Conservation (phyloP, 2,888 invertebrate genomes). For the Scaptomyza flava region DNA sequence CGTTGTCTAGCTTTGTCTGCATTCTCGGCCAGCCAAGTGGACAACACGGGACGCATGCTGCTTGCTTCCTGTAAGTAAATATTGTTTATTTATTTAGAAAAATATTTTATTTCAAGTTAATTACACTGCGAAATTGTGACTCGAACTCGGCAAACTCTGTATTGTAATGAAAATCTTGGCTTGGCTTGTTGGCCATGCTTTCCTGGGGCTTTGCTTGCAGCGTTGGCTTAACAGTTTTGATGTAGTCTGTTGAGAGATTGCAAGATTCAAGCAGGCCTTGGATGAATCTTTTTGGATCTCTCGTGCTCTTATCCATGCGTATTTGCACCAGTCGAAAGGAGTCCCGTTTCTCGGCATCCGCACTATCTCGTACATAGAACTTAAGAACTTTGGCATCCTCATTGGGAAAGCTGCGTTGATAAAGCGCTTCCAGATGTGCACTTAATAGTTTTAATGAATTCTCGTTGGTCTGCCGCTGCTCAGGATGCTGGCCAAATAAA, state of each 20-base stretch:
- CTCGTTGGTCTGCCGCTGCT: slow-evolving; percentile 95
- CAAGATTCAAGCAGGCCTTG: slow-evolving; percentile 91
- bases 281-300: slow-evolving; percentile 90
- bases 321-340: slow-evolving; percentile 91
- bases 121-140: slow-evolving; percentile 60
- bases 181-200: slow-evolving; percentile 55
- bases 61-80: slow-evolving; percentile 47
- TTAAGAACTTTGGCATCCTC: slow-evolving; percentile 86
- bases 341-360: slow-evolving; percentile 75
- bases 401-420: slow-evolving; percentile 85
- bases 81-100: background rate
- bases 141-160: slow-evolving; percentile 75
- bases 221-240: slow-evolving; percentile 88
- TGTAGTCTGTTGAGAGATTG: slow-evolving; percentile 93
- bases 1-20: slow-evolving; percentile 88
- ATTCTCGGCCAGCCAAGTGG: slow-evolving; percentile 90
- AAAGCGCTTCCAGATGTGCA: slow-evolving; percentile 92
- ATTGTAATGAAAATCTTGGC: slow-evolving; percentile 75
- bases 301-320: slow-evolving; percentile 87
- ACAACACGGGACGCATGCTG: slow-evolving; percentile 63
- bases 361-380: slow-evolving; percentile 90
- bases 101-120: background rate
- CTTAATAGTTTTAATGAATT: slow-evolving; percentile 94
- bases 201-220: slow-evolving; percentile 24
- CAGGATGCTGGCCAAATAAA: slow-evolving; percentile 95